A percentile compares a stretch with the other conserved stretches of the same genome.
Evolutionary conservation across 1,140 invertebrate species (phyloP).

Genomic region (Meloidogyne floridensis): DNA sequence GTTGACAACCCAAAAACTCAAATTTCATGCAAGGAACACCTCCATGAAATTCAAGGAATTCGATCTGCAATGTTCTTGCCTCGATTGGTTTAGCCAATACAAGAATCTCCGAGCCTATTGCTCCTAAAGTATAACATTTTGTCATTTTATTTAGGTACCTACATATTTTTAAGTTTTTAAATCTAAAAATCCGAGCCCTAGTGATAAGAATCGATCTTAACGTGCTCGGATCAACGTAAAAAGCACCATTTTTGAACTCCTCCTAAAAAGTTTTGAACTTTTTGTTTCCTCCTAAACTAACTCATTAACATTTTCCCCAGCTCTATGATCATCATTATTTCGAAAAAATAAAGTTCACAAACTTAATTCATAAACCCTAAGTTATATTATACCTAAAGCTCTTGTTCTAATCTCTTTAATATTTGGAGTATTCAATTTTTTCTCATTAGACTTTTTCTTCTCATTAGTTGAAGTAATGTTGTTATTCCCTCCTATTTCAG

Average conservation of each 20-base stretch:
- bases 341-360: too few relatives aligned
- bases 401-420: neutral
- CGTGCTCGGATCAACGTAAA: neutral
- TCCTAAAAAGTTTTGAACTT: too few relatives aligned
- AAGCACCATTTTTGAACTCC: neutral
- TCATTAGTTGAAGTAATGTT: neutral
- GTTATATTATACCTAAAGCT: constrained; percentile 16
- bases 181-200: too few relatives aligned
- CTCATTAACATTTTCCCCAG: too few relatives aligned
- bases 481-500: neutral
- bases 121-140: constrained; percentile 6
- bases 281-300: too few relatives aligned
- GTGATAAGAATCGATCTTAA: neutral
- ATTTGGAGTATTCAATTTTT: neutral
- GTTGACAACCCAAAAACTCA: constrained; percentile 88
- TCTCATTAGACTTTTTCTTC: neutral
- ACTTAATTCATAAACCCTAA: too few relatives aligned
- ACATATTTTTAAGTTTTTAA: too few relatives aligned
- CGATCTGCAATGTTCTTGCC: constrained; percentile 82
- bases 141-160: neutral
- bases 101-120: constrained; percentile 76
- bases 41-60: constrained; percentile 81
- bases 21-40: constrained; percentile 83
- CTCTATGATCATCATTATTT: too few relatives aligned
- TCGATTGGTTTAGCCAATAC: constrained; percentile 88